Conservation (phyloP, 2,797 vertebrate genomes). For the Lagodon rhomboides region DNA sequence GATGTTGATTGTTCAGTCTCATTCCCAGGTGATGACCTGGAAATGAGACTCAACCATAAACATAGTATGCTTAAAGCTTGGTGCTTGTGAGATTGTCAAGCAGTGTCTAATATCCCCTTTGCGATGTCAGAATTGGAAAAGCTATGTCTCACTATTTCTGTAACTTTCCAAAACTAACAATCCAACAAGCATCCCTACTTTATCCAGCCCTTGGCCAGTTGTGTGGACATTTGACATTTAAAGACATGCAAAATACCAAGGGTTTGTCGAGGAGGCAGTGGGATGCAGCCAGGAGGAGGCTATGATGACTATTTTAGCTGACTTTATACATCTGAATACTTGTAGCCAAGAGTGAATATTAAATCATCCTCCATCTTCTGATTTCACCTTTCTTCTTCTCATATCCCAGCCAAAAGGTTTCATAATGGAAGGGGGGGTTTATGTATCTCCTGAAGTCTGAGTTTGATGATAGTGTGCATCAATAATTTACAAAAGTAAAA, state of each 20-base stretch:
- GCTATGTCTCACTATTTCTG: neutral
- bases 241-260: neutral
- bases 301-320: neutral
- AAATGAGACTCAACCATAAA: too few species aligned
- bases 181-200: neutral
- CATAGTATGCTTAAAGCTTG: neutral
- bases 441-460: slow-evolving; percentile 22
- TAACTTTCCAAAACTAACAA: neutral
- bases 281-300: neutral
- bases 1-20: too few species aligned
- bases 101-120: neutral
- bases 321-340: neutral
- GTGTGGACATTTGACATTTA: neutral
- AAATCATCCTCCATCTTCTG: neutral
- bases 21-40: too few species aligned
- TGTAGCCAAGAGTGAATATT: neutral
- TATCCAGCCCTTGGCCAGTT: neutral
- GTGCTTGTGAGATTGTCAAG: neutral
- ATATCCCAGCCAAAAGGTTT: slow-evolving; percentile 13
- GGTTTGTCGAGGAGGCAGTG: neutral
- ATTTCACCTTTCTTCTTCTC: neutral
- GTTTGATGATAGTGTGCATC: slow-evolving; percentile 12
- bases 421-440: neutral
- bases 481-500: slow-evolving; percentile 74
- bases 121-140: neutral